A percentile compares a stretch with the other conserved stretches of the same genome.
Conservation (phyloP, 2,113 vertebrate species). For the Oreamnos americanus region DNA sequence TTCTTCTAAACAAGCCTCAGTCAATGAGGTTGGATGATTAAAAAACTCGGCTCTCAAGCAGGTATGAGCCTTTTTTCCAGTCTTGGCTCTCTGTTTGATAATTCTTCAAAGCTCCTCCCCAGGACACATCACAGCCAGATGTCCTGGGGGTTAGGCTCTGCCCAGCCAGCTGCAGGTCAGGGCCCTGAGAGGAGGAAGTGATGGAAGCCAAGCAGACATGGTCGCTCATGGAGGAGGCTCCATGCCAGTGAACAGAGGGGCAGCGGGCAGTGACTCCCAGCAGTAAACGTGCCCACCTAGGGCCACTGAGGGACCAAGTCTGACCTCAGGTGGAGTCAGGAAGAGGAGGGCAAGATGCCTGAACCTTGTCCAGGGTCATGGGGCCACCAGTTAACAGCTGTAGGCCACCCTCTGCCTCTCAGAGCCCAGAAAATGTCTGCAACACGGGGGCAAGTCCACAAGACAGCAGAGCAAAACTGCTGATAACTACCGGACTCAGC, state of each 20-base stretch:
- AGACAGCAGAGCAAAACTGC: accelerated
- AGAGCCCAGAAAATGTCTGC: accelerated
- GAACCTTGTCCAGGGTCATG: not conserved
- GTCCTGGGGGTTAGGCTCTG: not conserved
- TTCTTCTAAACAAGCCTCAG: not conserved
- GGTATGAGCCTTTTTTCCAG: accelerated
- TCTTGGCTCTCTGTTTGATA: not conserved
- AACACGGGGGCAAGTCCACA: accelerated
- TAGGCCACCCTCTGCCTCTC: not conserved
- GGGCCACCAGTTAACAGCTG: not conserved
- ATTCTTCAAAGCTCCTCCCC: not conserved
- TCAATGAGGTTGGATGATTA: not conserved
- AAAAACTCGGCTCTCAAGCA: not conserved
- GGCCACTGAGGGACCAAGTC: not conserved
- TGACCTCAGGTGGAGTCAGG: too few species aligned
- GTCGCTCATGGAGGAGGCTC: not conserved
- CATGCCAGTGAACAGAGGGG: not conserved
- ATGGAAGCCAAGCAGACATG: not conserved
- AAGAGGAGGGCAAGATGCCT: not conserved
- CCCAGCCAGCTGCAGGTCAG: accelerated
- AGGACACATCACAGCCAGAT: accelerated
- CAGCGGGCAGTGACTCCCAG: not conserved
- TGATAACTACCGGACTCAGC: accelerated
- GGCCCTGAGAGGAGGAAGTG: accelerated
- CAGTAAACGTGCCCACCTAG: not conserved